A percentile compares a stretch with the other conserved stretches of the same genome.
Evolutionary conservation across 2,113 vertebrate species (phyloP).

Genomic region (Sciurus niger): DNA sequence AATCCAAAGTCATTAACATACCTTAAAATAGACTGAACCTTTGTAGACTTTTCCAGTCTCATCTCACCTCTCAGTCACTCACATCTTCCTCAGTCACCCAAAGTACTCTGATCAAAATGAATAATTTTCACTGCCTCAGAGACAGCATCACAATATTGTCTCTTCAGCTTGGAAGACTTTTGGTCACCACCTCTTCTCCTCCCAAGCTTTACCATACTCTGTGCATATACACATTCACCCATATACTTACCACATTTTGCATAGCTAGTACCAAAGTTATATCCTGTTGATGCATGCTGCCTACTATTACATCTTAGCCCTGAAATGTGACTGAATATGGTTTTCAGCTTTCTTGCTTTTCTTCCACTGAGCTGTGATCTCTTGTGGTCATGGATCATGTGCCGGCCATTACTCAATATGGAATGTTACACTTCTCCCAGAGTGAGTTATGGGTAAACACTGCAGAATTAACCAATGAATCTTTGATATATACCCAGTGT

Average conservation of each 20-base stretch:
- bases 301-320: neutral
- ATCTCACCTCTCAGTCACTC: neutral
- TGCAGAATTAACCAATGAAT: neutral
- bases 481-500: neutral
- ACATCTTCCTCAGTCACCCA: neutral
- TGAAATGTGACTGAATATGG: neutral
- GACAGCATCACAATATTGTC: neutral
- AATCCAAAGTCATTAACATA: neutral
- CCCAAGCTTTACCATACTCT: neutral
- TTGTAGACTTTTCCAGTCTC: neutral
- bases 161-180: neutral
- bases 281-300: neutral
- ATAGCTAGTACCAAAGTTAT: neutral
- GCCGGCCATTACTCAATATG: neutral
- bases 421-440: neutral
- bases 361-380: neutral
- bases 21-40: neutral
- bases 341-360: neutral
- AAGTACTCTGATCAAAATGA: neutral
- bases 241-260: neutral
- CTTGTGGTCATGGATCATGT: neutral
- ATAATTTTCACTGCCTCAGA: neutral
- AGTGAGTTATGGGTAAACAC: neutral
- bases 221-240: no score
- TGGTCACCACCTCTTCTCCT: neutral